A percentile compares a stretch with the other conserved stretches of the same genome.
These are phyloP conservation scores for Chromobotia macracanthus DNA, from an alignment of 2,797 vertebrate genomes.

Conservation along the genomic window DNA sequence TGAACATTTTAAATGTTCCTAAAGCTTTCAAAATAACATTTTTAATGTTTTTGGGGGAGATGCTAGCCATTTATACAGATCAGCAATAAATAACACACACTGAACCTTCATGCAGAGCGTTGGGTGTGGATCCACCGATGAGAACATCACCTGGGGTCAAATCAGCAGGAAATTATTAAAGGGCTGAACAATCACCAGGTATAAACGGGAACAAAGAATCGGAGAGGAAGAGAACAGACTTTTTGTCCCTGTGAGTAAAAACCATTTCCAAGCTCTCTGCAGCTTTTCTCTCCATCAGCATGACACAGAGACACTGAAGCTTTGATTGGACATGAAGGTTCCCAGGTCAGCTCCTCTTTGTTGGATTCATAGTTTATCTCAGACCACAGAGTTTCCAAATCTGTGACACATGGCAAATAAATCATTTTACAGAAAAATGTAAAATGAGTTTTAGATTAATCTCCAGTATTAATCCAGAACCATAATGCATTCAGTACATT, in stretches of 20 bases:
- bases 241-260: constrained; percentile 19
- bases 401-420: constrained; percentile 19
- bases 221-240: background rate
- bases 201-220: background rate
- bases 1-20: no score
- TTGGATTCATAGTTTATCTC: constrained; percentile 51
- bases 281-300: constrained; percentile 24
- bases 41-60: no score
- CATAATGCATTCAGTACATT: no score
- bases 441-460: no score
- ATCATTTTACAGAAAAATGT: background rate
- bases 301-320: constrained; percentile 53
- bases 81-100: background rate
- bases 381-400: constrained; percentile 54
- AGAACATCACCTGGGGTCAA: constrained; percentile 53
- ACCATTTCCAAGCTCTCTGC: constrained; percentile 45
- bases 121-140: constrained; percentile 57
- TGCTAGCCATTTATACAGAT: background rate
- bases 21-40: no score
- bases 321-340: constrained; percentile 51
- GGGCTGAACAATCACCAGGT: background rate
- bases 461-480: no score
- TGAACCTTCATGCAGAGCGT: constrained; percentile 56
- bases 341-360: constrained; percentile 48
- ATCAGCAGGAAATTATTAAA: background rate